Evolutionary conservation across 2,888 invertebrate genomes (phyloP).

Genomic region (Drosophila neotestacea): DNA sequence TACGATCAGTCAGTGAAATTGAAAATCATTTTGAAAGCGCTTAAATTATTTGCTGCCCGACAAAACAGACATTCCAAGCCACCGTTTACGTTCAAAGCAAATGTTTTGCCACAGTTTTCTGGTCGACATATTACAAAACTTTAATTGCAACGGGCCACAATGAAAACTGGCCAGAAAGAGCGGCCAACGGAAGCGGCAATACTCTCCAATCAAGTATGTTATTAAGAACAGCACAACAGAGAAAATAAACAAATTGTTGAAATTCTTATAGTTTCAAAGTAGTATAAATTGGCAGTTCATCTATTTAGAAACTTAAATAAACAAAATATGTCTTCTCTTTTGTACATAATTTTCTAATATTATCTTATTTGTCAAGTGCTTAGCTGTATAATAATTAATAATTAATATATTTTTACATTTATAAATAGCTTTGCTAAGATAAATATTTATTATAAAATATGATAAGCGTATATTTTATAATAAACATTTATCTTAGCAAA

Average conservation of each 20-base stretch:
- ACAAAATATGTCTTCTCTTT: no score
- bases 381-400: no score
- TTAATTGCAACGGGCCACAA: conserved; percentile 65
- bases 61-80: conserved; percentile 67
- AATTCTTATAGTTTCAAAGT: neutral
- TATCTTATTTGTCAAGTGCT: no score
- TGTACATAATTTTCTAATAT: no score
- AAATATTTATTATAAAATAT: no score
- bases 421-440: no score
- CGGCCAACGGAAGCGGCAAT: conserved; percentile 31
- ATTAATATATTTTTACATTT: no score
- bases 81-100: conserved; percentile 63
- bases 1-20: conserved; percentile 67
- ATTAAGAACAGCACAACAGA: conserved; percentile 6
- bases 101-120: conserved; percentile 67
- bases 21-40: conserved; percentile 76
- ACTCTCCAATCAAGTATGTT: neutral
- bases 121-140: conserved; percentile 73
- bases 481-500: no score
- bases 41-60: conserved; percentile 72
- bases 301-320: no score
- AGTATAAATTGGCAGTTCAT: no score
- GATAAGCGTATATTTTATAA: no score
- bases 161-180: conserved; percentile 35
- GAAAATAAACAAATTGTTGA: neutral